Base-by-base conservation (phyloP, 2,113 vertebrate genomes). In the Narcine bancroftii region DNA sequence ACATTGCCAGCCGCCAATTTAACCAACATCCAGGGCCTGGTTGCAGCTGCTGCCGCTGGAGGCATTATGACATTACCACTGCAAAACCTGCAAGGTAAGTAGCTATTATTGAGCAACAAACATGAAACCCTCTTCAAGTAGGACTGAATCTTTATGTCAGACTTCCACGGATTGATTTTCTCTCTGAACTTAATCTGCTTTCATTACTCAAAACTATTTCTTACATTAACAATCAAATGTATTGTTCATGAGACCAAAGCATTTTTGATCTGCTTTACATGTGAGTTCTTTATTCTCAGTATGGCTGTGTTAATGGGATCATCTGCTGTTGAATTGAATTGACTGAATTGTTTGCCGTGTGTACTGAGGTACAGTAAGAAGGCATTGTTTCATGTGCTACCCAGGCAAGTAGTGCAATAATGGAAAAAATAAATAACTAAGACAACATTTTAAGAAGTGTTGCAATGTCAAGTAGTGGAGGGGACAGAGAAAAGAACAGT, bases 1-100 rank as follows among this genome's bases (percentile, higher is more conserved):
- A 99, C 98, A 75, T 96, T 99, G 79, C 99, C 99, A 83, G 97
- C 99, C 0, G 97, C 98, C 13, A 99, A 99, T 95, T 96, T 97
- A 93, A 96, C 97, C 93, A 97, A 97, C 94, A 97, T 99, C 94
- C 99, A 99, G 97, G 97, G 98, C 92, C 96, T 99, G 96, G 98
- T 99, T 96, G 99, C 98, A 93, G 99, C 99, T 63, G 99, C 99
- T 93, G 98, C 99, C 94, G 98, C 98, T 36, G 98, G 98, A 95
- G 98, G 99, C 95, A 97, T 99, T 93, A 99, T 99, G 98, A 98
- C 98, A 36, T 97, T 99, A 94, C 99, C 99, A 93, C 97, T 99
- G 95, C 99, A 99, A 97, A 99, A 99, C 96, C 96, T 99, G 96
- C 99, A 99, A 99, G 98, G 99, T 99, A 96, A 96, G 93, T 92